Evolutionary conservation across 2,888 invertebrate species (phyloP).

Genomic region (Tineola bisselliella): DNA sequence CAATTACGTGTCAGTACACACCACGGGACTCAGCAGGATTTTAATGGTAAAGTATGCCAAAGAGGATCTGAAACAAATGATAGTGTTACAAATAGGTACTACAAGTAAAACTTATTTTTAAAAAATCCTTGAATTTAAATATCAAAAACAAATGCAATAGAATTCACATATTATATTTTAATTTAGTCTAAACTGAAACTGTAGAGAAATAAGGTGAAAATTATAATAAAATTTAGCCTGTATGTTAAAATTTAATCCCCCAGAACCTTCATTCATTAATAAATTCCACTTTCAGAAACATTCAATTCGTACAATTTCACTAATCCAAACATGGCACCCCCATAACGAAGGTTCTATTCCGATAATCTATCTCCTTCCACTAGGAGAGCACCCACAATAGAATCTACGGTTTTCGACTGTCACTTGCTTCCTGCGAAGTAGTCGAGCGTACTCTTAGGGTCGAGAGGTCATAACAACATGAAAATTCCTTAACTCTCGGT

Average conservation of each 20-base stretch:
- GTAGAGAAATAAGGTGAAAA: too few species aligned
- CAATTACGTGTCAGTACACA: not conserved
- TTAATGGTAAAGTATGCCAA: not conserved
- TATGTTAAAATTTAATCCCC: not conserved
- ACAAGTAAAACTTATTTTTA: too few species aligned
- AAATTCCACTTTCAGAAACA: not conserved
- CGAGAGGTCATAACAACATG: not conserved
- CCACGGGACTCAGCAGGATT: not conserved
- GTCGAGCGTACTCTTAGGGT: not conserved
- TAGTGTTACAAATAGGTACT: not conserved
- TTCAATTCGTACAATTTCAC: not conserved
- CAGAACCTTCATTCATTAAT: not conserved
- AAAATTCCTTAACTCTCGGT: not conserved
- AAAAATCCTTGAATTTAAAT: too few species aligned
- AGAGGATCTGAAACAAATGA: not conserved
- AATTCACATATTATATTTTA: too few species aligned
- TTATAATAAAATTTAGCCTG: too few species aligned
- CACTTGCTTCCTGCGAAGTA: slow-evolving; percentile 28
- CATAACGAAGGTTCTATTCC: slow-evolving; percentile 7
- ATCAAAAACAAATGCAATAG: too few species aligned
- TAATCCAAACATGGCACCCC: slow-evolving; percentile 5
- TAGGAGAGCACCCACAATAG: slow-evolving; percentile 26
- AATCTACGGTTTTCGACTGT: slow-evolving; percentile 29
- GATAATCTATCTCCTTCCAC: slow-evolving; percentile 29
- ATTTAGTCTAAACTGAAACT: too few species aligned